Evolutionary conservation across 2,797 vertebrate species (phyloP), one percentile per base, ranked within the genome.

Genomic region (Brachyrhaphis roseni): DNA sequence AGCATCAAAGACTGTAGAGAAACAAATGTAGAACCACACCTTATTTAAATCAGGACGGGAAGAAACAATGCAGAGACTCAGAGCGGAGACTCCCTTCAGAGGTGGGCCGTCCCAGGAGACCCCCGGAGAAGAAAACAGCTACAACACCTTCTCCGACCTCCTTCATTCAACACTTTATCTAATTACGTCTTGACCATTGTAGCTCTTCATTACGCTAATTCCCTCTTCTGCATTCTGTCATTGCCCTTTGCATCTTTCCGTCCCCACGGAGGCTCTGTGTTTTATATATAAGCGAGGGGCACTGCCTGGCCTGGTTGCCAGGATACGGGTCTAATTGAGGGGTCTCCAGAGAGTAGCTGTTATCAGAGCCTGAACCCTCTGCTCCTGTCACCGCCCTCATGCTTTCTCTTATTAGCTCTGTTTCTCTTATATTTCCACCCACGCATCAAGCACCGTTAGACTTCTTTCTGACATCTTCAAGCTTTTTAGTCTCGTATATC

Each of bases 291-390:
- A 74, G 80, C 81, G 76, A 89, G 87, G 93, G 93, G 91, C 87
- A 92, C 93, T 92, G 93, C 82, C 93, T 91, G 84, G 87, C 82
- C 89, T 64, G 91, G 95, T 96, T 96, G 95, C 96, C 91, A 94
- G 92, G 96, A 93, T 94, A 96, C 95, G 83, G 78, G 90, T 89
- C 94, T 96, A 96, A 96, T 95, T 94, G 91, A 94, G 92, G 84
- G 92, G 95, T 89, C 95, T 93, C 94, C 82, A 49, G 95, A 94
- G 96, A 95, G 84, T 83, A 68, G 76, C 87, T 90, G 91, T 90
- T 94, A 95, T 94, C 93, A 90, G 91, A 91, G 90, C 49, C 86
- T 86, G 89, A 93, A 87, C 86, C 84, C 90, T 88, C 82, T 83
- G 87, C 87, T 92, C 88, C 5, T 81, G 82, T 85, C 49, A 76